Base-by-base conservation (phyloP, 2,797 vertebrate species). In the Sciurus carolinensis region DNA sequence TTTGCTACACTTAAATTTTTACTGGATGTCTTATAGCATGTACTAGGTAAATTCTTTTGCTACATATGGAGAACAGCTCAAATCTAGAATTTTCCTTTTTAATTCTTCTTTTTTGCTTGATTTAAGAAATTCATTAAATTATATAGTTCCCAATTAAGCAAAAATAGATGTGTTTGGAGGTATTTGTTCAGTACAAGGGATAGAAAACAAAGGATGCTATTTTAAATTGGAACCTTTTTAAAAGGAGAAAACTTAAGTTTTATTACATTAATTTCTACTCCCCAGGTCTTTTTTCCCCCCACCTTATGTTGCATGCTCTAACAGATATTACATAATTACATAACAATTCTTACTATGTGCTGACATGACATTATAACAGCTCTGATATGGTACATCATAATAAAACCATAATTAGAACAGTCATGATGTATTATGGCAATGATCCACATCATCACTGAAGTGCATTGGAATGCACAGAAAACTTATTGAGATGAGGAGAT, bases 331-430 rank as follows among this genome's bases (percentile, higher is more conserved):
- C 87, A 88, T 85, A 91, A 92, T 93, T 89, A 15, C 54, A 26
- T 94, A 96, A 89, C 80, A 93, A 76, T 97, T 91, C 24, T 94
- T 97, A 83, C 95, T 96, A 39, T 95, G 57, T 96, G 97, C 97
- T 96, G 96, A 95, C n/a, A 39, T 96, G 84, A 95, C 97, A 97
- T 97, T 97, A 92, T 59, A 59, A 50, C 89, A 96, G 94, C 95
- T 97, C 97, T 93, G 94, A 97, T 97, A 87, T 1, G 1, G 79
- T 75, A 36, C 28, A 1, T 92, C 95, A 71, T 91, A 95, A 98
- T 93, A 52, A 81, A 97, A 88, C 87, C 88, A 15, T 96, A 97
- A 4, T 97, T 95, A 93, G 57, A 96, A 59, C 79, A 97, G 95
- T 94, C 97, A 76, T 7, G 28, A 87, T 87, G 20, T 94, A 93